phyloP scores from a whole-genome alignment of 2,113 vertebrate genomes.

The Pleuronectes platessa region DNA sequence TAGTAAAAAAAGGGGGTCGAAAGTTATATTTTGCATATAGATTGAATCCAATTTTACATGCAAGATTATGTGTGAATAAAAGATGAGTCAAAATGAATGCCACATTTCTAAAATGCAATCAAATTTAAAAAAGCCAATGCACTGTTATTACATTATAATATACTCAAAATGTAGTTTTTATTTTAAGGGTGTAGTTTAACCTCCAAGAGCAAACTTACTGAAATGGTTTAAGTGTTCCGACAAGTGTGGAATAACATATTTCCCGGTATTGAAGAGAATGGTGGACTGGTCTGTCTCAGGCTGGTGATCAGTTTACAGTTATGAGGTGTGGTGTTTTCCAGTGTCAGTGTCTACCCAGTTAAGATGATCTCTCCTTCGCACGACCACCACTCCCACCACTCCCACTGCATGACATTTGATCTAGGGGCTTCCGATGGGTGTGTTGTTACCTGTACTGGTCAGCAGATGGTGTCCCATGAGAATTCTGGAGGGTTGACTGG shows the following conservation, averaged over 20 bases:
- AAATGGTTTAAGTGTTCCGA: background rate
- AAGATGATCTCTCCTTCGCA: background rate
- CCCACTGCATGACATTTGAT: background rate
- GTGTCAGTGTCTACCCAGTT: background rate
- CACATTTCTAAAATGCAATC: background rate
- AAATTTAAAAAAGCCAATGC: too few relatives aligned
- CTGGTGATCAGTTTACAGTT: background rate
- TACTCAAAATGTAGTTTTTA: background rate
- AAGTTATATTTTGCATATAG: slow-evolving; percentile 1
- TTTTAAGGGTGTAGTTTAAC: background rate
- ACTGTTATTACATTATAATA: background rate
- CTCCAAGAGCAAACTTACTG: background rate
- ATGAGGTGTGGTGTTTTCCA: background rate
- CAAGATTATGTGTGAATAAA: background rate
- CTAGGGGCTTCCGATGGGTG: too few relatives aligned
- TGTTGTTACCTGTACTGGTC: slow-evolving; percentile 8
- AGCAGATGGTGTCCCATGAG: background rate
- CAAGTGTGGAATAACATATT: background rate
- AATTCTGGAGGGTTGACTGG: background rate
- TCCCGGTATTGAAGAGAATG: background rate
- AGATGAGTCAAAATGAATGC: background rate
- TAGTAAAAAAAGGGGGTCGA: background rate
- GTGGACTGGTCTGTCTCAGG: background rate
- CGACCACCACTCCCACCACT: background rate
- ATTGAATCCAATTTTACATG: background rate